Evolutionary conservation across 1,140 invertebrate genomes (phyloP).

Genomic region (Globodera ellingtonae): DNA sequence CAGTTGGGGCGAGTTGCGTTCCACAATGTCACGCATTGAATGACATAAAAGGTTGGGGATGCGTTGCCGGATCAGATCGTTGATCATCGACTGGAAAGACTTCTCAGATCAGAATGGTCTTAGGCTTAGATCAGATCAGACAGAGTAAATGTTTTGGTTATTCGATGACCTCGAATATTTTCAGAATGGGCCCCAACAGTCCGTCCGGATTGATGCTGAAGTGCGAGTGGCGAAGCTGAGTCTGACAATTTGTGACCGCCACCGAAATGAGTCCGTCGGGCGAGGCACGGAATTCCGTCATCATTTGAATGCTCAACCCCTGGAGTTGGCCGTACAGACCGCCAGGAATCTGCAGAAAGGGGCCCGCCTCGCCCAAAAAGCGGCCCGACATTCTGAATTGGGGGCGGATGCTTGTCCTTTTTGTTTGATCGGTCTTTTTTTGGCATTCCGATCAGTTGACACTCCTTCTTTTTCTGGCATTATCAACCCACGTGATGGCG

Average conservation of each 20-base stretch:
- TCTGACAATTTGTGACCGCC: constrained; percentile 58
- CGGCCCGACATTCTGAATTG: constrained; percentile 49
- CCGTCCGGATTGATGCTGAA: constrained; percentile 61
- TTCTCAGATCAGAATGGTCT: background rate
- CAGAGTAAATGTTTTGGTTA: background rate
- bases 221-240: constrained; percentile 54
- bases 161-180: constrained; percentile 55
- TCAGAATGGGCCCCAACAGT: constrained; percentile 56
- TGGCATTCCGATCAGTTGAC: background rate
- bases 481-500: constrained; percentile 54
- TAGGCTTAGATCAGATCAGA: background rate
- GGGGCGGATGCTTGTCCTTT: background rate
- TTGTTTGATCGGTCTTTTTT: constrained; percentile 1
- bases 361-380: constrained; percentile 54
- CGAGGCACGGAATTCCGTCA: constrained; percentile 48
- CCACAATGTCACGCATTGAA: constrained; percentile 56
- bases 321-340: constrained; percentile 46
- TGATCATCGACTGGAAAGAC: constrained; percentile 54
- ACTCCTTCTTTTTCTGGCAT: too few species aligned
- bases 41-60: constrained; percentile 60
- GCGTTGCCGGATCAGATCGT: constrained; percentile 57
- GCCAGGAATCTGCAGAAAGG: constrained; percentile 53
- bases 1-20: constrained; percentile 59
- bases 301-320: constrained; percentile 46
- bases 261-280: constrained; percentile 59